These are phyloP conservation scores for Tauraco hartlaubi DNA, from an alignment of 2,797 vertebrate species.

Conservation along the genomic window DNA sequence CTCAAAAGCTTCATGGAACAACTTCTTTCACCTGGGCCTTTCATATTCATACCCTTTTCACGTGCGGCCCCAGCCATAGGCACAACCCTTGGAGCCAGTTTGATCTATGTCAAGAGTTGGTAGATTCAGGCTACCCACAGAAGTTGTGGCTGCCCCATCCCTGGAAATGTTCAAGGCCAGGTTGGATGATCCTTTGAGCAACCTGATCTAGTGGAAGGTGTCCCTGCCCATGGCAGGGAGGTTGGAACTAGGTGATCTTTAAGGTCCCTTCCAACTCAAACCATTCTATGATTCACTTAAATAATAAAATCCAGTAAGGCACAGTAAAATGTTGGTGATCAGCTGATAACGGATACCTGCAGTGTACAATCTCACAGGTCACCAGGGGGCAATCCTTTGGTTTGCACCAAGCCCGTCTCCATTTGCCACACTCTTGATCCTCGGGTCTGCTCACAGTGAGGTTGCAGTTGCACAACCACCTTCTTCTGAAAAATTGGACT, in stretches of 20 bases:
- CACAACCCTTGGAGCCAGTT: neutral
- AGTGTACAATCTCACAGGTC: rapidly evolving
- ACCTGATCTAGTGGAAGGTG: too few relatives aligned
- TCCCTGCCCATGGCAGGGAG: too few relatives aligned
- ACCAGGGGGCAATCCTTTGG: rapidly evolving
- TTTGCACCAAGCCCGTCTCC: neutral
- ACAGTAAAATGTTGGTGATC: neutral
- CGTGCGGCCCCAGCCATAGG: neutral
- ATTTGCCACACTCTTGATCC: rapidly evolving
- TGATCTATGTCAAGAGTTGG: neutral
- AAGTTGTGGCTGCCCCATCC: too few relatives aligned
- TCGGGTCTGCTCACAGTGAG: rapidly evolving
- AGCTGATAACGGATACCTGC: rapidly evolving
- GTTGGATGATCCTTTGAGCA: too few relatives aligned
- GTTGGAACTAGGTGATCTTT: too few relatives aligned
- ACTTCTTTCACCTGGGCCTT: neutral
- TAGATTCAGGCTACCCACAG: neutral
- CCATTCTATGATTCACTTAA: neutral
- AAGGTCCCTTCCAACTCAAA: too few relatives aligned
- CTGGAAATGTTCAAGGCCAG: too few relatives aligned
- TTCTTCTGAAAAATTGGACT: neutral
- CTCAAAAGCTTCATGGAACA: neutral
- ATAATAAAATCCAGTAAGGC: neutral
- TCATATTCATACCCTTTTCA: neutral
- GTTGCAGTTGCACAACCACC: neutral